Percentiles rank a stretch among this genome's conserved stretches.
Evolutionary conservation across 2,888 invertebrate genomes (phyloP).

Genomic region (Megamerina dolium): DNA sequence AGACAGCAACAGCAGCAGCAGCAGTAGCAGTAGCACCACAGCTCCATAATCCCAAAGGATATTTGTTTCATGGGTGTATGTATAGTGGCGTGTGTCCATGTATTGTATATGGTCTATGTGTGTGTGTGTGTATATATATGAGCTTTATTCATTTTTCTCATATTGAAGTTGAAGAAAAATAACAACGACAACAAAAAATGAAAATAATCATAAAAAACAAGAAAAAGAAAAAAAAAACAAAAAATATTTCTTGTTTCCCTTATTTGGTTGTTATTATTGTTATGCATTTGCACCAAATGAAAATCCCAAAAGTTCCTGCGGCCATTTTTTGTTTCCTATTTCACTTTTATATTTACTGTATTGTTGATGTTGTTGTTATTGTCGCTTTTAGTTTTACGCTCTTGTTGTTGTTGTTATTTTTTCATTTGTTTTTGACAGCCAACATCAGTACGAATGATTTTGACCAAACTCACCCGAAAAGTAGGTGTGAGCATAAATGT

Average conservation of each 20-base stretch:
- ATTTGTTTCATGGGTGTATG: too few relatives aligned
- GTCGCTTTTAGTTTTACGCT: slow-evolving; percentile 22
- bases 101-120: too few relatives aligned
- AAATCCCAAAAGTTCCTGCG: slow-evolving; percentile 41
- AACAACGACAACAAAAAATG: too few relatives aligned
- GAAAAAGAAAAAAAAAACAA: slow-evolving; percentile 30
- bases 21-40: neutral
- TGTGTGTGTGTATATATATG: neutral
- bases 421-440: slow-evolving; percentile 30
- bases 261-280: neutral
- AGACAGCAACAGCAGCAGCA: neutral
- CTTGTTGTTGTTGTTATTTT: neutral
- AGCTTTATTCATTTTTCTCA: slow-evolving; percentile 9
- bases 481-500: too few relatives aligned
- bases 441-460: slow-evolving; percentile 20
- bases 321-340: slow-evolving; percentile 28
- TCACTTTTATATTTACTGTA: too few relatives aligned
- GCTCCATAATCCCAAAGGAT: slow-evolving; percentile 13
- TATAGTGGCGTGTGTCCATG: too few relatives aligned
- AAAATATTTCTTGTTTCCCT: slow-evolving; percentile 30
- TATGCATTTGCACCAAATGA: slow-evolving; percentile 16
- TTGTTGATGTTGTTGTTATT: slow-evolving; percentile 13
- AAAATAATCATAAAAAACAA: too few relatives aligned
- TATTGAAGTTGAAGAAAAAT: slow-evolving; percentile 11
- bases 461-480: too few relatives aligned